Evolutionary conservation across 2,797 vertebrate species (phyloP), one percentile per base, ranked within the genome.

Genomic region (Eutrigla gurnardus): DNA sequence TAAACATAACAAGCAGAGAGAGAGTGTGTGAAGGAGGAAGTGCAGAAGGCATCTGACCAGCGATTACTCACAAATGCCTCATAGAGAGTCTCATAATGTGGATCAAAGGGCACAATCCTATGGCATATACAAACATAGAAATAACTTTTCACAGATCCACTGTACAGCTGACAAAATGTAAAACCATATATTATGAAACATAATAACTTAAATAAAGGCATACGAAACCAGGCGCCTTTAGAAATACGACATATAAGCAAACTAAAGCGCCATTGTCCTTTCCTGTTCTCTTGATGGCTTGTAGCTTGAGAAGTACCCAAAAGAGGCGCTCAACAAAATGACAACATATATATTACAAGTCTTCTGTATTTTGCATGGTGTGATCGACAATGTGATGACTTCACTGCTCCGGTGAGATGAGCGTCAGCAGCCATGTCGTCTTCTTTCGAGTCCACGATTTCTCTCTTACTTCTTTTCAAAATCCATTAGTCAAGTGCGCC

Each of bases 181-280:
- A 85, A 82, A 78, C 81, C 62, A 89, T 78, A 90, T 70, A 81
- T 81, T 78, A 89, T 7, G 47, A 71, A 83, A 71, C 84, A 82
- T 76, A 94, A 93, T 94, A 92, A 93, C 76, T 93, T 93, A 94
- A 93, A 90, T 73, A 86, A 89, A 86, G 82, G 78, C 83, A 54
- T 80, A 65, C 60, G 62, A 75, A 81, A 81, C 78, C 75, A 77
- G 65, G 81, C 13, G 33, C 89, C 82, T 85, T 88, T 71, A 80
- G 89, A 87, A 87, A 84, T 78, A 91, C 87, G 87, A 89, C 86
- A 90, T 75, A 70, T 58, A 75, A 82, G 86, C 62, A 68, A 77
- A 73, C 82, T 83, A 64, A 53, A 80, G 72, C 10, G 15, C 79
- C 67, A 70, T 61, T 50, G 67, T 83, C 83, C 73, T 65, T 87